Evolutionary conservation across 2,113 vertebrate species (phyloP).

Genomic region (Brachypodius melanocephalos): DNA sequence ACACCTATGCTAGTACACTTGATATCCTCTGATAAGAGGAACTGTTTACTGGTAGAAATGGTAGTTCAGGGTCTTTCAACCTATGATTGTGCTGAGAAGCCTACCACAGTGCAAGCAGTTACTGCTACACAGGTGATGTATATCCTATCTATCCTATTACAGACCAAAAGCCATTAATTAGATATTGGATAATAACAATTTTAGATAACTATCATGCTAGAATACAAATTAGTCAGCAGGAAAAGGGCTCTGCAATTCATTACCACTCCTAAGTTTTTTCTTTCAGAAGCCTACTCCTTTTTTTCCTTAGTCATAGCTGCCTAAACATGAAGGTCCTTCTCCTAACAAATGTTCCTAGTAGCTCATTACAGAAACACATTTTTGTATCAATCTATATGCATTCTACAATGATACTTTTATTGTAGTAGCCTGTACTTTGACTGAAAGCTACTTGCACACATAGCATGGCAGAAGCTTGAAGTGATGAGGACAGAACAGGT

Average conservation of each 20-base stretch:
- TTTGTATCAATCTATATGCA: neutral
- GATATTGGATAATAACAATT: neutral
- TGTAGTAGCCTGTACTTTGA: neutral
- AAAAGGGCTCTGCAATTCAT: neutral
- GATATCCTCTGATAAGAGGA: neutral
- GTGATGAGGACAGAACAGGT: neutral
- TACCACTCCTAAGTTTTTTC: neutral
- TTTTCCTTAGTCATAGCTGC: neutral
- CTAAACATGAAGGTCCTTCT: neutral
- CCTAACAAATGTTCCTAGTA: neutral
- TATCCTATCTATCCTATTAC: neutral
- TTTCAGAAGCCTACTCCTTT: neutral
- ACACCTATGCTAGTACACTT: neutral
- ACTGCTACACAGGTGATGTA: neutral
- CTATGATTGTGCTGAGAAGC: neutral
- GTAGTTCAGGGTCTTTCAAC: neutral
- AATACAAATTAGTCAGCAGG: slow-evolving; percentile 28
- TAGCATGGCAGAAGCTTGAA: neutral
- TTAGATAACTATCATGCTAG: neutral
- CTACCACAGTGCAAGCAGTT: neutral
- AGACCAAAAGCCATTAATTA: slow-evolving; percentile 30
- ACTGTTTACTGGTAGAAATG: neutral
- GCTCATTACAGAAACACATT: neutral
- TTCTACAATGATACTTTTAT: neutral
- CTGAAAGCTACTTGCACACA: neutral